A percentile compares a stretch with the other conserved stretches of the same genome.
These are phyloP conservation scores for Nanorana parkeri DNA, from an alignment of 2,113 vertebrate genomes.

Conservation along the genomic window DNA sequence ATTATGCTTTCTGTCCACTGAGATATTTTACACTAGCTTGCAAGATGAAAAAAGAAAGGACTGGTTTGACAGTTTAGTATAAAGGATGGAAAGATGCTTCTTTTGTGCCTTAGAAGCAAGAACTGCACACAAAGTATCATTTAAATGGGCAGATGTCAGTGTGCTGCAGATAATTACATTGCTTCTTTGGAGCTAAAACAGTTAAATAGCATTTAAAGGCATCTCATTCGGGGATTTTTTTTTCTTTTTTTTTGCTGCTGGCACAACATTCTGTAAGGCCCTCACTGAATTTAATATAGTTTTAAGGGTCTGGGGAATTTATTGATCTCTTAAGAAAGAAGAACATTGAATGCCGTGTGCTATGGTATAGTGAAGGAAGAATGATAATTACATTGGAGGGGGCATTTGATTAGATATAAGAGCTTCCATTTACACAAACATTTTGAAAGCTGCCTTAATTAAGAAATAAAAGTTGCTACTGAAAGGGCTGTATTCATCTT, in stretches of 20 bases:
- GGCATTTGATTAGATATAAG: constrained; percentile 42
- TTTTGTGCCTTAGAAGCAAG: constrained; percentile 1
- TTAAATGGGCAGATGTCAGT: not conserved
- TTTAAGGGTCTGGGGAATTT: constrained; percentile 52
- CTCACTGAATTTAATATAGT: constrained; percentile 51
- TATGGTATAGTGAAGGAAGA: constrained; percentile 16
- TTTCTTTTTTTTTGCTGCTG: constrained; percentile 33
- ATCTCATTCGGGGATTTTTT: constrained; percentile 38
- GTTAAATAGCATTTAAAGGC: constrained; percentile 47
- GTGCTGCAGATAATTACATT: constrained; percentile 6
- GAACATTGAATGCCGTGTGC: constrained; percentile 21
- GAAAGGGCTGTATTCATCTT: not conserved
- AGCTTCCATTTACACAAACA: constrained; percentile 37
- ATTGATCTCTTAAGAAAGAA: constrained; percentile 51
- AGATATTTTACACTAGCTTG: constrained; percentile 43
- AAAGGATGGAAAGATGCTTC: not conserved
- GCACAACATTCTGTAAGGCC: constrained; percentile 41
- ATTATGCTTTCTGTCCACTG: constrained; percentile 41
- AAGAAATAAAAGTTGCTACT: constrained; percentile 19
- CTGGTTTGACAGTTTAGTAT: constrained; percentile 19
- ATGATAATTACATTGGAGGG: constrained; percentile 49
- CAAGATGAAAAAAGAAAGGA: constrained; percentile 38
- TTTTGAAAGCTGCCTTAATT: constrained; percentile 27
- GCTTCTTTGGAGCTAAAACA: constrained; percentile 10
- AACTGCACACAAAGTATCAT: not conserved